Evolutionary conservation across 1,140 invertebrate genomes (phyloP).

Genomic region (Aporrectodea caliginosa): DNA sequence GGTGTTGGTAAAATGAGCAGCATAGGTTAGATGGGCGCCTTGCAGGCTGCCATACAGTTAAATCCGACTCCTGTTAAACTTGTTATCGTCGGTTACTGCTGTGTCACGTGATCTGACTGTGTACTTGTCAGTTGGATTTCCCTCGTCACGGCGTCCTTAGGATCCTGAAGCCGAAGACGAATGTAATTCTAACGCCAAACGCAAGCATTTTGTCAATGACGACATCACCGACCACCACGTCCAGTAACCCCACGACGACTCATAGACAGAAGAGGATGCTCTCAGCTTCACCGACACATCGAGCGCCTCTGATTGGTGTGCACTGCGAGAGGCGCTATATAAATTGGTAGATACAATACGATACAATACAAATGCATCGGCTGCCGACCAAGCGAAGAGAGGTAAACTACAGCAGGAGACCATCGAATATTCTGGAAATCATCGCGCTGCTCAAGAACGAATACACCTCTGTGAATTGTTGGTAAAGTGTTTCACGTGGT

Average conservation of each 20-base stretch:
- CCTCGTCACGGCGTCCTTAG: conserved; percentile 66
- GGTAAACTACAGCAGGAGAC: conserved; percentile 35
- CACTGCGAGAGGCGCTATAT: too few relatives aligned
- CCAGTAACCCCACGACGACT: conserved; percentile 42
- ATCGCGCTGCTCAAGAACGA: conserved; percentile 80
- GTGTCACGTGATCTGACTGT: too few relatives aligned
- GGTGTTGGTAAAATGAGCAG: too few relatives aligned
- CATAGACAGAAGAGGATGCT: conserved; percentile 39
- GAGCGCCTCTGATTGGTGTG: too few relatives aligned
- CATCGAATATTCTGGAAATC: conserved; percentile 65
- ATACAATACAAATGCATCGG: too few relatives aligned
- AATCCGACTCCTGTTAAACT: too few relatives aligned
- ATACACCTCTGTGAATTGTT: conserved; percentile 70
- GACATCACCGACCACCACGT: conserved; percentile 40
- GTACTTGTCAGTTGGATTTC: too few relatives aligned
- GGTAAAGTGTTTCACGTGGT: conserved; percentile 79
- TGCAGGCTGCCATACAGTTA: too few relatives aligned
- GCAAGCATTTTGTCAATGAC: conserved; percentile 65
- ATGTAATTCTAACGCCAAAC: conserved; percentile 35
- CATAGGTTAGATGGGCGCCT: too few relatives aligned
- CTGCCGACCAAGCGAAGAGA: neutral
- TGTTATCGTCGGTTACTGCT: too few relatives aligned
- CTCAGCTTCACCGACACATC: conserved; percentile 60
- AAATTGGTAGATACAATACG: too few relatives aligned
- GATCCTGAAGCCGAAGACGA: conserved; percentile 39